Evolutionary conservation across 2,888 invertebrate species (phyloP), one percentile per base, ranked within the genome.

Genomic region (Melanotus villosus): DNA sequence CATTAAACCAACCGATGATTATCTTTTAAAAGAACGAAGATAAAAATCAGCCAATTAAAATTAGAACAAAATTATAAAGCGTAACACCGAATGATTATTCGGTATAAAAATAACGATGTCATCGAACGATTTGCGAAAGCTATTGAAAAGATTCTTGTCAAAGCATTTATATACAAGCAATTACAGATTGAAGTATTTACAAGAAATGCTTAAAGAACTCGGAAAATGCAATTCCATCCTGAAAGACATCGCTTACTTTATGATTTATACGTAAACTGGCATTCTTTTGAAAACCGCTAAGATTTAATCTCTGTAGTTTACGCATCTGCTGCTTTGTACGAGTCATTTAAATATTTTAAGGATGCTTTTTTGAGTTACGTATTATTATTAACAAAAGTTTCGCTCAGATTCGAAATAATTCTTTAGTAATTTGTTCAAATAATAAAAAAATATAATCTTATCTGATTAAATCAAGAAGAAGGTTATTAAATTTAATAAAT

Each of bases 31-130:
- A n/a, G n/a, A n/a, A n/a, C n/a, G 18, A 23, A 38, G 57, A 57
- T 57, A 57, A 57, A 18, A 57, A 57, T 57, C 57, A 10, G 21
- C 38, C 38, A 57, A 57, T 57, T 57, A 57, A 38, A 57, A 57
- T 57, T 57, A 18, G 32, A 57, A 19, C 6, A 12, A 19, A 38
- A 57, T 57, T 19, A 57, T 38, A 32, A 18, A 9, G 14, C 9
- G 5, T 16, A 57, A 19, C 7, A n/a, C 9, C 23, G 21, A 34
- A 23, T 38, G 34, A 12, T 34, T 23, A 36, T 5, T 23, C 32
- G 12, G 12, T 2, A 32, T 54, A 16, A 32, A n/a, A 38, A 57
- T 38, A 38, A 57, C 23, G 38, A 34, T 32, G 23, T 57, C 18
- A 6, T 14, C 7, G 6, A 21, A 26, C 23, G 12, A 26, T 47